Base-by-base conservation (phyloP, 35 echinoderm and acorn worm genomes). In the Lytechinus pictus region DNA sequence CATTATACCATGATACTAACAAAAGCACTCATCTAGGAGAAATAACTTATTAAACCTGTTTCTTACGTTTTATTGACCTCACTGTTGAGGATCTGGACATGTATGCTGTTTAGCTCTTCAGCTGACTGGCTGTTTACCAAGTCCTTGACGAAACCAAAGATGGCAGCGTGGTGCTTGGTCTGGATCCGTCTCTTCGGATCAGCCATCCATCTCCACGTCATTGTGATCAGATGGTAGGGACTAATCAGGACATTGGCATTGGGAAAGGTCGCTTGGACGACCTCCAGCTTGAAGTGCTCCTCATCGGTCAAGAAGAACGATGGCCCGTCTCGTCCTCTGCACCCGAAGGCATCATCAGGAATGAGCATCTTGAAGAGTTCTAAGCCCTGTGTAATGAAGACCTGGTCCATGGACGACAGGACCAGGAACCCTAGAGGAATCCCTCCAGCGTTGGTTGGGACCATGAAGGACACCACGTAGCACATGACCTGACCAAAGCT, bases 311-410 rank as follows among this genome's bases (percentile, higher is more conserved):
- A 27, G n/a, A 93, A 93, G 92, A 57, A 57, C 21, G 92, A 33
- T 11, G 92, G 92, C 6, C 92, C 92, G 54, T 93, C 92, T 19
- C 92, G 92, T 11, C 92, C 92, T 13, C 92, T 29, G 29, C 92
- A 33, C 0, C 92, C 92, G 0, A 93, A 93, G 28, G 92, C 92
- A 54, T 93, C 92, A 27, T 93, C 92, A 7, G 92, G 92, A 10
- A 93, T 54, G 10, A 93, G 92, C 92, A 93, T 93, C 92, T 93
- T 93, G 92, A 93, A 93, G 54, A 93, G 92, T 93, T 93, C 92
- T 54, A 93, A 27, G 54, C 92, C 92, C 92, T 93, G 92, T 4
- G 92, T 55, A 54, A 93, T 93, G 52, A 93, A 93, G 92, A 93
- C 92, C 54, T 93, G 53, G 53, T 93, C 92, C 92, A 93, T 57